Conservation (phyloP, 2,888 invertebrate species). For the Listrodromus nycthemerus region DNA sequence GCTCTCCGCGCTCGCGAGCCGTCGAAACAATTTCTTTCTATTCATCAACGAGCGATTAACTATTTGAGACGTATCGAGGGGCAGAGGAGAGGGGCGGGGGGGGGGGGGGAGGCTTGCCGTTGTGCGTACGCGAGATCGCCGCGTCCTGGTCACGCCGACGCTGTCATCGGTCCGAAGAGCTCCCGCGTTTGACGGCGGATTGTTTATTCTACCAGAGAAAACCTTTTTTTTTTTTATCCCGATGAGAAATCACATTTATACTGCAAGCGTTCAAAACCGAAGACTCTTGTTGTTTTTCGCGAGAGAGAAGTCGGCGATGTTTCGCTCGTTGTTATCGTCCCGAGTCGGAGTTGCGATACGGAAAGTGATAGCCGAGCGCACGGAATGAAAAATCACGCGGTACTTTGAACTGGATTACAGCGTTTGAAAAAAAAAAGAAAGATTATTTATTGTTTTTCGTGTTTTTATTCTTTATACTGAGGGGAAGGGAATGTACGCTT, state of each 20-base stretch:
- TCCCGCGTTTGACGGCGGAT: not conserved
- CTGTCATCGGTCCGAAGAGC: not conserved
- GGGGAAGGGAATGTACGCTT: too few species aligned
- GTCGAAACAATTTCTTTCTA: conserved; percentile 25
- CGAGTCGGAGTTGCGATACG: not conserved
- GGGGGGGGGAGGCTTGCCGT: not conserved
- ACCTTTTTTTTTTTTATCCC: not conserved
- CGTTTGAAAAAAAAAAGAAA: not conserved
- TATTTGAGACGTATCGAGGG: conserved; percentile 1
- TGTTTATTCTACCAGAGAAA: not conserved
- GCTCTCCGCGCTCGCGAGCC: not conserved
- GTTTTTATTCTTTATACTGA: not conserved
- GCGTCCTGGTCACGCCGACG: not conserved
- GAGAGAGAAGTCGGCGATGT: not conserved
- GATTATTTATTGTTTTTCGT: not conserved
- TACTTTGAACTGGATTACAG: not conserved
- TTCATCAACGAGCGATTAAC: not conserved
- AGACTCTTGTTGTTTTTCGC: not conserved
- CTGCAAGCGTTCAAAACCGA: not conserved
- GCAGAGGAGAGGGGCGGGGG: too few species aligned
- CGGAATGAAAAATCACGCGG: not conserved
- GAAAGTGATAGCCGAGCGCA: not conserved
- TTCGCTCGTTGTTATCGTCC: not conserved
- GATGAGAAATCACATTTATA: not conserved
- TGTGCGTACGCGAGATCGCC: not conserved